Evolutionary conservation across 1,140 invertebrate genomes (phyloP), one percentile per base, ranked within the genome.

Genomic region (Papilio polyxenes): DNA sequence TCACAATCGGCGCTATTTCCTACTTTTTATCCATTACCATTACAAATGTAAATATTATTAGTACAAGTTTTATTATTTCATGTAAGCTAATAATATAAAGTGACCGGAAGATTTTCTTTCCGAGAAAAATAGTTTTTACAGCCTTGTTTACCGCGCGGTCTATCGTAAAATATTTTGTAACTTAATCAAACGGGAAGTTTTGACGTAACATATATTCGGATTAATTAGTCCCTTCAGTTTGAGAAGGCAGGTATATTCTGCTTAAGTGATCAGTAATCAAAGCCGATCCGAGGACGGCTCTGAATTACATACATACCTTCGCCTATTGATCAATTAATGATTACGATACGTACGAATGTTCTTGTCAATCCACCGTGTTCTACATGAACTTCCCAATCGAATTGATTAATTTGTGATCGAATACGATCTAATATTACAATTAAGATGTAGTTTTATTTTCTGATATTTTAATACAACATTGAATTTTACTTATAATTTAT

Each of bases 191-290:
- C 65, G 23, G 51, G 56, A 59, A 62, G 56, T 79, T 23, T n/a
- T 37, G 56, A 62, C 8, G 62, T 79, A 65, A 62, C 15, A 65
- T 62, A 62, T 59, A 31, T 31, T n/a, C 53, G n/a, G 40, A 80
- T 80, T 80, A 62, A 80, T 80, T 80, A 80, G 62, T 20, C 40
- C 17, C 40, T 69, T 8, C 44, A 80, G 59, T 49, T 65, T 44
- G 59, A 65, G 65, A 69, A 65, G 59, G 20, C 31, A 80, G 78
- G 78, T 80, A 80, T 80, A 59, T 80, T 49, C 62, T 48, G 78
- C 78, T 80, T 49, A 69, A 80, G 78, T 80, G 59, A 80, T 80
- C 78, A 48, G 59, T 80, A 80, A 80, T 80, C 59, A 80, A 80
- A 65, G 78, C 53, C n/a, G 53, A n/a, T 65, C 62, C 40, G 49